Evolutionary conservation across 2,113 vertebrate genomes (phyloP).

Genomic region (Ellobius talpinus): DNA sequence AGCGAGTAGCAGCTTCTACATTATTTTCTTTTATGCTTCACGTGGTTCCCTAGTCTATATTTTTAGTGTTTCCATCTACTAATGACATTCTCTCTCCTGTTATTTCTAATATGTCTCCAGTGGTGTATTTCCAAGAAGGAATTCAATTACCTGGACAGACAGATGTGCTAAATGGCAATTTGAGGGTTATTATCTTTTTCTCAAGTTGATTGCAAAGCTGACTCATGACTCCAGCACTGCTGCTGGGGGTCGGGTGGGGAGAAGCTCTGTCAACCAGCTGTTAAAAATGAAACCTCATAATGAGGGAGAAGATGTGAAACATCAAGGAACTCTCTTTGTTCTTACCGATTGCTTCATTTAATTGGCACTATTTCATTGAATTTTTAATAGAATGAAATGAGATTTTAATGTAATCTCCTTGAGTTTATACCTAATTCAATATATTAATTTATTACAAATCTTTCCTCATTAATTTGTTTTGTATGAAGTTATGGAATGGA

Average conservation of each 20-base stretch:
- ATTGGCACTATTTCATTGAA: constrained; percentile 85
- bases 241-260: neutral
- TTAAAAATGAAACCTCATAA: constrained; percentile 85
- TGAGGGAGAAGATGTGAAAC: constrained; percentile 78
- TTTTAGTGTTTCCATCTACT: constrained; percentile 50
- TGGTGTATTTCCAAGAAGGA: constrained; percentile 74
- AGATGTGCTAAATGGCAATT: constrained; percentile 79
- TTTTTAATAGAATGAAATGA: constrained; percentile 88
- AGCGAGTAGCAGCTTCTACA: constrained; percentile 62
- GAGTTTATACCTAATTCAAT: constrained; percentile 83
- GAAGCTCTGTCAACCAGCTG: constrained; percentile 82
- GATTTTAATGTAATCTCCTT: constrained; percentile 88
- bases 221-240: constrained; percentile 70
- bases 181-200: constrained; percentile 65
- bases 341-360: constrained; percentile 84
- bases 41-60: constrained; percentile 42
- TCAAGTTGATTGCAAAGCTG: constrained; percentile 73
- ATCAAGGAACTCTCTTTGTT: constrained; percentile 82
- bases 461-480: constrained; percentile 84
- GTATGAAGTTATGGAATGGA: constrained; percentile 68
- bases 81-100: constrained; percentile 38
- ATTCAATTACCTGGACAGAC: constrained; percentile 77
- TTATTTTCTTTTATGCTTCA: constrained; percentile 70
- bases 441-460: constrained; percentile 86
- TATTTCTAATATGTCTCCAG: constrained; percentile 46